Evolutionary conservation across 2,113 vertebrate species (phyloP).

Genomic region (Nesogale talazaci): DNA sequence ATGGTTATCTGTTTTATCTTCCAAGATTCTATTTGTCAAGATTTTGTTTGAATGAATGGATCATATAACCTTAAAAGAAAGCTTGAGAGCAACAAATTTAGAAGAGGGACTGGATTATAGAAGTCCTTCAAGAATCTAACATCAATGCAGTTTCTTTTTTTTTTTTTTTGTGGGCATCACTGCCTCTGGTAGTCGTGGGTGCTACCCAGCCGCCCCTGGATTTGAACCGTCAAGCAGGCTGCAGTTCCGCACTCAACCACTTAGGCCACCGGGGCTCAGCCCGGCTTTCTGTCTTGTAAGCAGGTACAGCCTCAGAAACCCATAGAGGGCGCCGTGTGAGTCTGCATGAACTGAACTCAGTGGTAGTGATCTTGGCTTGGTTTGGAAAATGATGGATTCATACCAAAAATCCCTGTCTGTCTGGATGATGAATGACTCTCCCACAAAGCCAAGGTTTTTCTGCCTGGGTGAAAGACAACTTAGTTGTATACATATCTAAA

Average conservation of each 20-base stretch:
- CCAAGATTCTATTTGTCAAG: background rate
- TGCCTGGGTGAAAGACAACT: background rate
- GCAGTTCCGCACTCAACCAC: too few species aligned
- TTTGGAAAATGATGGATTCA: background rate
- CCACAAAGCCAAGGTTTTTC: background rate
- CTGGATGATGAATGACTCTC: background rate
- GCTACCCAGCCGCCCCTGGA: too few species aligned
- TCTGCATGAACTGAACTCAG: too few species aligned
- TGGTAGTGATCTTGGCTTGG: too few species aligned
- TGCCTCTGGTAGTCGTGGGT: too few species aligned
- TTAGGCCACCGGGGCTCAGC: too few species aligned
- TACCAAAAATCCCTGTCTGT: background rate
- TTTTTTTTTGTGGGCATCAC: too few species aligned
- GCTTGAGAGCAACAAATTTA: constrained; percentile 21
- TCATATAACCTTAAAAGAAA: background rate
- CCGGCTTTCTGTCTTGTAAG: too few species aligned
- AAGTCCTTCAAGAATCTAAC: background rate
- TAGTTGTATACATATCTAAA: background rate
- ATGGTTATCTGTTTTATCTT: constrained; percentile 11
- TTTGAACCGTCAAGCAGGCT: too few species aligned
- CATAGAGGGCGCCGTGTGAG: too few species aligned
- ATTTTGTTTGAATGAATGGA: constrained; percentile 42
- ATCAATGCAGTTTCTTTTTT: constrained; percentile 17
- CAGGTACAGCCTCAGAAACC: too few species aligned
- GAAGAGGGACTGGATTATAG: constrained; percentile 20